Percentiles rank a stretch among this genome's conserved stretches.
Conservation (phyloP, 2,888 invertebrate species). For the Rhamphomyia laevipes region DNA sequence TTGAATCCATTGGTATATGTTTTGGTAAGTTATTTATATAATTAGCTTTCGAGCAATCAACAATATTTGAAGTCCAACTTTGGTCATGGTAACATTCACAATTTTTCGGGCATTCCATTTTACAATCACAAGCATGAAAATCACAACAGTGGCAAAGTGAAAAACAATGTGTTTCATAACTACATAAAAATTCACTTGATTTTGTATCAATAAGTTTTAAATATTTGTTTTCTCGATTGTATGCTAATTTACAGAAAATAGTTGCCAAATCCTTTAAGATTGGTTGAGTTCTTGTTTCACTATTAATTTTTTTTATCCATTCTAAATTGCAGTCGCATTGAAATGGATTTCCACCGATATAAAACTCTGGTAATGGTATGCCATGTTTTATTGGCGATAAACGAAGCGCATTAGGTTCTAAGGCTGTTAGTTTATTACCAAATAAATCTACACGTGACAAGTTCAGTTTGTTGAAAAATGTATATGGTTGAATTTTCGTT, state of each 20-base stretch:
- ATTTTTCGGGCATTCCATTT: slow-evolving; percentile 88
- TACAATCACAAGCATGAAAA: slow-evolving; percentile 94
- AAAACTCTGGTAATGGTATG: slow-evolving; percentile 74
- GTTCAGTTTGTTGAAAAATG: slow-evolving; percentile 82
- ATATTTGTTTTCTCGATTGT: slow-evolving; percentile 73
- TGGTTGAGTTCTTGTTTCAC: slow-evolving; percentile 69
- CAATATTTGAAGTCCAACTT: slow-evolving; percentile 85
- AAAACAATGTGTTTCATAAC: slow-evolving; percentile 87
- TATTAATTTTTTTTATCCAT: slow-evolving; percentile 80
- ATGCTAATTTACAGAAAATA: slow-evolving; percentile 77
- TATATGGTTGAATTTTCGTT: slow-evolving; percentile 74
- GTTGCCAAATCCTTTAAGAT: slow-evolving; percentile 79
- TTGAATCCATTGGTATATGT: slow-evolving; percentile 90
- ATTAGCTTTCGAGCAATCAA: slow-evolving; percentile 74
- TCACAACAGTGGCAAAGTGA: slow-evolving; percentile 92
- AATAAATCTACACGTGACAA: slow-evolving; percentile 83
- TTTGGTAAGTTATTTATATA: slow-evolving; percentile 72
- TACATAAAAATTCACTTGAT: slow-evolving; percentile 82
- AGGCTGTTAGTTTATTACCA: slow-evolving; percentile 79
- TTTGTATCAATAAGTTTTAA: slow-evolving; percentile 76
- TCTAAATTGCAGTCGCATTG: slow-evolving; percentile 92
- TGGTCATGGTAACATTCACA: slow-evolving; percentile 93
- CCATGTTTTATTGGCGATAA: slow-evolving; percentile 69
- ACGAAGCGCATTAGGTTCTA: slow-evolving; percentile 80
- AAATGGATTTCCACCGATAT: slow-evolving; percentile 87